Evolutionary conservation across 2,888 invertebrate species (phyloP).

Genomic region (Electrophaes corylata): DNA sequence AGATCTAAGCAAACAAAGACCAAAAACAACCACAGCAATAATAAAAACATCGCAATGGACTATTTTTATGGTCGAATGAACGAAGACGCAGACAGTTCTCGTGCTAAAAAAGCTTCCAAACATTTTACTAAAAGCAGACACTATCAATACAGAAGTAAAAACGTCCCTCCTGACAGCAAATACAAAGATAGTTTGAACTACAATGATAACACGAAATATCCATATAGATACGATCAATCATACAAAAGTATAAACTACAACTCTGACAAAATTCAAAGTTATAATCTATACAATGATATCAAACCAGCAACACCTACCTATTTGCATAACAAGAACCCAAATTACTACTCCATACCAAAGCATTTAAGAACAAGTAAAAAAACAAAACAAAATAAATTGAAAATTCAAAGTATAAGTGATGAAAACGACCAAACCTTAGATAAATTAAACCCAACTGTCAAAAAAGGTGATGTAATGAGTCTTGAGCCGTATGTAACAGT

Average conservation of each 20-base stretch:
- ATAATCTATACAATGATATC: neutral
- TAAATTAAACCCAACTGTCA: slow-evolving; percentile 14
- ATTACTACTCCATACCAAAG: neutral
- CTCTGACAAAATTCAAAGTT: neutral
- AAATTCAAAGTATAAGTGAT: slow-evolving; percentile 33
- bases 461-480: slow-evolving; percentile 20
- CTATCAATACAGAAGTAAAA: neutral
- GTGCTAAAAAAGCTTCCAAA: neutral
- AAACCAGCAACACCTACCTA: slow-evolving; percentile 5
- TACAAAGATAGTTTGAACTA: neutral
- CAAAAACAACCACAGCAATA: neutral
- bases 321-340: neutral
- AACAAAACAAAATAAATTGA: slow-evolving; percentile 13
- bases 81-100: neutral
- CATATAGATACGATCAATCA: neutral
- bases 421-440: slow-evolving; percentile 33
- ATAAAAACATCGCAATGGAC: slow-evolving; percentile 35
- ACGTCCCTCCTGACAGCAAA: neutral
- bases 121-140: neutral
- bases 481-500: slow-evolving; percentile 49
- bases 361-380: neutral
- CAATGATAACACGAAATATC: neutral
- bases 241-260: neutral
- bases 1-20: neutral
- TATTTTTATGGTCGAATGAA: slow-evolving; percentile 47